Evolutionary conservation across 2,888 invertebrate species (phyloP).

Genomic region (Agonopterix subpropinquella): DNA sequence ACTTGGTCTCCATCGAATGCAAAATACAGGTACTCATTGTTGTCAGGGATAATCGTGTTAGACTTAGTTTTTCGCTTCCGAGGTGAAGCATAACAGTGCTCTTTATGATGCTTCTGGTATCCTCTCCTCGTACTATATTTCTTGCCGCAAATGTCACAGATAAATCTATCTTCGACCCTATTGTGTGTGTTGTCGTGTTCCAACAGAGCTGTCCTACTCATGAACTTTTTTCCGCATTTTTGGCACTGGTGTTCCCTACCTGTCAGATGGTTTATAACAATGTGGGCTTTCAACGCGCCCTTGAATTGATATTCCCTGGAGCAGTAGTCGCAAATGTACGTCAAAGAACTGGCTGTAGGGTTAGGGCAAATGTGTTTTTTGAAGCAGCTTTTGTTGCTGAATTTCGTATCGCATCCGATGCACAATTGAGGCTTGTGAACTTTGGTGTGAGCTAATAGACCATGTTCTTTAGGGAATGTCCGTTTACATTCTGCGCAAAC

Average conservation of each 20-base stretch:
- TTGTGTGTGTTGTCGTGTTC: constrained; percentile 41
- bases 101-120: constrained; percentile 29
- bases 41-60: constrained; percentile 13
- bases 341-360: background rate
- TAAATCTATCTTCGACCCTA: constrained; percentile 27
- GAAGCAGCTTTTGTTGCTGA: constrained; percentile 32
- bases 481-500: constrained; percentile 28
- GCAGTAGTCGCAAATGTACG: constrained; percentile 41
- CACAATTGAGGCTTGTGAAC: constrained; percentile 28
- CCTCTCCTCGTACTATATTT: constrained; percentile 37
- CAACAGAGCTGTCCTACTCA: constrained; percentile 21
- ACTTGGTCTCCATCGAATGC: constrained; percentile 15
- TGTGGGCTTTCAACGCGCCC: constrained; percentile 25
- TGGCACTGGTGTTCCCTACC: constrained; percentile 30
- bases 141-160: constrained; percentile 29
- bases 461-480: constrained; percentile 18
- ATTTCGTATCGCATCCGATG: constrained; percentile 24
- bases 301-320: constrained; percentile 24
- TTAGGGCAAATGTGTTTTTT: constrained; percentile 24
- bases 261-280: constrained; percentile 22
- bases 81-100: constrained; percentile 11
- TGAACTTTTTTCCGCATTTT: constrained; percentile 36
- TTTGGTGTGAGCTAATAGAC: constrained; percentile 24
- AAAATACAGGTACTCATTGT: constrained; percentile 28
- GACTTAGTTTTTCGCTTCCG: too few species aligned